Evolutionary conservation across 2,888 invertebrate species (phyloP).

Genomic region (Petrophora chlorosata): DNA sequence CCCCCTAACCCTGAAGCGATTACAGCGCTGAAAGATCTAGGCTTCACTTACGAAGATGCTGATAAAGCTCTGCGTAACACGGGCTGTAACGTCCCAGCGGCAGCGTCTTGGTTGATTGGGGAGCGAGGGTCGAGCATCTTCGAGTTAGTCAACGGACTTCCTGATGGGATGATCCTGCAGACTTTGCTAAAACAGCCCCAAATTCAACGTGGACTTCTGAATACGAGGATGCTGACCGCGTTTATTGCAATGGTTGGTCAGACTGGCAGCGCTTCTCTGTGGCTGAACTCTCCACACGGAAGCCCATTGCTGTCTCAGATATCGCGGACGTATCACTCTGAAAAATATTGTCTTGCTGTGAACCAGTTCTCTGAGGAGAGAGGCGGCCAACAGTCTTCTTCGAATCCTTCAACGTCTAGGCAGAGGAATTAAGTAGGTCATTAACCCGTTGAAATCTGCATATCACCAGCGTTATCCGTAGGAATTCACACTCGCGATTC

Average conservation of each 20-base stretch:
- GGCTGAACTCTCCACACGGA: slow-evolving; percentile 77
- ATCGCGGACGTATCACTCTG: slow-evolving; percentile 76
- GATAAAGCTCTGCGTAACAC: slow-evolving; percentile 64
- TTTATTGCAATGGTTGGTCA: slow-evolving; percentile 78
- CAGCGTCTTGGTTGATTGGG: slow-evolving; percentile 73
- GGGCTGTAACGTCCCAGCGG: slow-evolving; percentile 73
- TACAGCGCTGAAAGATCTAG: slow-evolving; percentile 61
- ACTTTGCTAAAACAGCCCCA: slow-evolving; percentile 72
- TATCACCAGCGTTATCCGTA: no score
- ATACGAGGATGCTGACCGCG: slow-evolving; percentile 74
- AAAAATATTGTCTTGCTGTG: slow-evolving; percentile 76
- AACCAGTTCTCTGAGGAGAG: slow-evolving; percentile 72
- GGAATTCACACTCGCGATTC: no score
- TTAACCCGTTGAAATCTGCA: no score
- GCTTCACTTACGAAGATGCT: slow-evolving; percentile 62
- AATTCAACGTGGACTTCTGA: slow-evolving; percentile 71
- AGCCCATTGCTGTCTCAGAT: slow-evolving; percentile 74
- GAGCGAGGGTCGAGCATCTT: slow-evolving; percentile 75
- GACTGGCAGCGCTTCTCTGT: slow-evolving; percentile 69
- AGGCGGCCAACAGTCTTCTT: slow-evolving; percentile 35
- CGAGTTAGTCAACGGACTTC: slow-evolving; percentile 69
- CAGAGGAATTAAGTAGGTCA: slow-evolving; percentile 47
- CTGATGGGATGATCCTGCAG: slow-evolving; percentile 68
- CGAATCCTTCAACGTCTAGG: slow-evolving; percentile 64
- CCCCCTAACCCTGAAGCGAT: slow-evolving; percentile 63